Conservation (phyloP, 2,797 vertebrate genomes). For the Myotis planiceps region DNA sequence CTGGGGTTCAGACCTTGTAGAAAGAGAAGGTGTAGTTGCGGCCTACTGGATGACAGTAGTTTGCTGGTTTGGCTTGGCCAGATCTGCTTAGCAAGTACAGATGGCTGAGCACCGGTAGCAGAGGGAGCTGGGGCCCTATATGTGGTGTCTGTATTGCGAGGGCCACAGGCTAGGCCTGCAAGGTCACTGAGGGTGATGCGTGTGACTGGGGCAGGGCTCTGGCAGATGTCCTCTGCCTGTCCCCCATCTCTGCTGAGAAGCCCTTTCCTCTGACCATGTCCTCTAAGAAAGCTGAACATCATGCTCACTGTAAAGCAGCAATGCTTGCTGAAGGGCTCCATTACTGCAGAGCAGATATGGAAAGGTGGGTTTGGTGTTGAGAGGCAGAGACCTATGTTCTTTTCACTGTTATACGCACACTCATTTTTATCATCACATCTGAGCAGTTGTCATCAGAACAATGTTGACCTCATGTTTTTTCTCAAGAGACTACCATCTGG, state of each 20-base stretch:
- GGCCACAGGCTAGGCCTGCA: neutral
- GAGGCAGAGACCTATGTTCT: neutral
- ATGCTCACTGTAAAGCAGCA: neutral
- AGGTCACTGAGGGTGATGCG: neutral
- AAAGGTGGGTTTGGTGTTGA: neutral
- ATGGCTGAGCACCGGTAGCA: neutral
- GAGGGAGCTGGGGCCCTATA: neutral
- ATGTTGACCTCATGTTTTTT: neutral
- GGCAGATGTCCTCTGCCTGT: neutral
- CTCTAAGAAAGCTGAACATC: neutral
- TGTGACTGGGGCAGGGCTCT: neutral
- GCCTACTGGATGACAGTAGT: neutral
- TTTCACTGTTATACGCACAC: neutral
- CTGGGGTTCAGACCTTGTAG: neutral
- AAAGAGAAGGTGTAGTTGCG: neutral
- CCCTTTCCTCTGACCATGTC: neutral
- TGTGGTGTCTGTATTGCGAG: neutral
- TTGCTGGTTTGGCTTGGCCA: neutral
- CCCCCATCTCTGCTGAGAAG: neutral
- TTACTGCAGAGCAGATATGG: neutral
- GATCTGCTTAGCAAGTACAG: neutral
- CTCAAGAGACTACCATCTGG: neutral
- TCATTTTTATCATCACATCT: neutral
- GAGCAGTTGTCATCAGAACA: neutral
- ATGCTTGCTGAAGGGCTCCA: neutral